Evolutionary conservation across 2,113 vertebrate species (phyloP), one percentile per base, ranked within the genome.

Genomic region (Calyptomena viridis): DNA sequence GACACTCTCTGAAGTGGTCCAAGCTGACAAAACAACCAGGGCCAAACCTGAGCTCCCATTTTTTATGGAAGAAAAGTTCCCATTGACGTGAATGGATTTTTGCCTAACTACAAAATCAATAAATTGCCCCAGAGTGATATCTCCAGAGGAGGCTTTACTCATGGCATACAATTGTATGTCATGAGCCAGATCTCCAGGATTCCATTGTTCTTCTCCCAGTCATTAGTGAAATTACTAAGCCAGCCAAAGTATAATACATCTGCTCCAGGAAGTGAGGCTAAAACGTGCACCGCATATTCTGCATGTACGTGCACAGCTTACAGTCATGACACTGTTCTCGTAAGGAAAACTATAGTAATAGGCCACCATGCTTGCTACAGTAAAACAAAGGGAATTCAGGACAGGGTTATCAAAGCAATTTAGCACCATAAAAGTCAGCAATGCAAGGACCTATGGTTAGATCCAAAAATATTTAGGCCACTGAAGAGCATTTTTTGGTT

Each of bases 71-170:
- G 69, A 53, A 96, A 91, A 94, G 78, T 90, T 94, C 74, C 37
- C 74, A 72, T 47, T 96, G 94, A 97, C 64, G 19, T 97, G 93
- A 97, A 87, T 93, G 76, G 89, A 94, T 22, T 92, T 92, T 64
- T 94, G 87, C 83, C 87, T 92, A 46, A 88, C 74, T 90, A 82
- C 81, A 88, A 93, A 97, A 88, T 76, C 68, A 87, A 88, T 56
- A 76, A 94, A 83, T 72, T 94, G 83, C 86, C 82, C 80, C 74
- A 69, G 86, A 72, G 88, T 59, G 47, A 56, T 94, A 73, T 67
- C 86, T 96, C 93, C 56, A 93, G 87, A 91, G 89, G 84, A 77
- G 86, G 58, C 46, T 96, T 94, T 90, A 76, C 68, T 94, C 64
- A 74, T 3, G 0, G 62, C 88, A 87, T 44, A 83, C 89, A 89